phyloP scores from a whole-genome alignment of 2,113 vertebrate species.

The Microcebus lehilahytsara region DNA sequence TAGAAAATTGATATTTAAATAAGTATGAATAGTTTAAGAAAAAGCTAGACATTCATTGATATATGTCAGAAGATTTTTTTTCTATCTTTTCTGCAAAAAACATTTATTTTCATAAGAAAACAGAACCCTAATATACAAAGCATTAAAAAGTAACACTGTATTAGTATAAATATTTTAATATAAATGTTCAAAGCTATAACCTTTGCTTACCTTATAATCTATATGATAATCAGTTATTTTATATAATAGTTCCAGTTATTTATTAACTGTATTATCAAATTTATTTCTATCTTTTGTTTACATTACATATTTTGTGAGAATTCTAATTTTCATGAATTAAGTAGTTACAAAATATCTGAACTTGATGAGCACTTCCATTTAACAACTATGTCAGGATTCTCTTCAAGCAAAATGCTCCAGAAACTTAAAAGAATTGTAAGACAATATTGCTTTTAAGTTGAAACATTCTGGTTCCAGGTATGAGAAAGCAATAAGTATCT shows the following conservation, averaged over 20 bases:
- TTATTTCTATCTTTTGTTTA: not conserved
- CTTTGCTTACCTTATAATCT: not conserved
- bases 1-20: not conserved
- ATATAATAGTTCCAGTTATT: not conserved
- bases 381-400: not conserved
- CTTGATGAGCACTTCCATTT: not conserved
- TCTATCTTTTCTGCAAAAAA: not conserved
- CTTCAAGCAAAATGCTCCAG: not conserved
- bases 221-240: not conserved
- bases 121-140: not conserved
- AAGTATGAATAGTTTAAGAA: not conserved
- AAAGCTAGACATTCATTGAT: not conserved
- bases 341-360: not conserved
- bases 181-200: not conserved
- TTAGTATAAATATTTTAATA: not conserved
- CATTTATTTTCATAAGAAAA: conserved; percentile 10
- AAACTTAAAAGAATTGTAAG: not conserved
- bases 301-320: not conserved
- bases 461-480: not conserved
- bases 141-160: not conserved
- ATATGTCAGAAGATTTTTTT: not conserved
- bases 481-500: not conserved
- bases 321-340: not conserved
- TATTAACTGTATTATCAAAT: not conserved
- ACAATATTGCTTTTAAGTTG: not conserved